A percentile compares a stretch with the other conserved stretches of the same genome.
Evolutionary conservation across 2,797 vertebrate genomes (phyloP).

Genomic region (Intellagama lesueurii): DNA sequence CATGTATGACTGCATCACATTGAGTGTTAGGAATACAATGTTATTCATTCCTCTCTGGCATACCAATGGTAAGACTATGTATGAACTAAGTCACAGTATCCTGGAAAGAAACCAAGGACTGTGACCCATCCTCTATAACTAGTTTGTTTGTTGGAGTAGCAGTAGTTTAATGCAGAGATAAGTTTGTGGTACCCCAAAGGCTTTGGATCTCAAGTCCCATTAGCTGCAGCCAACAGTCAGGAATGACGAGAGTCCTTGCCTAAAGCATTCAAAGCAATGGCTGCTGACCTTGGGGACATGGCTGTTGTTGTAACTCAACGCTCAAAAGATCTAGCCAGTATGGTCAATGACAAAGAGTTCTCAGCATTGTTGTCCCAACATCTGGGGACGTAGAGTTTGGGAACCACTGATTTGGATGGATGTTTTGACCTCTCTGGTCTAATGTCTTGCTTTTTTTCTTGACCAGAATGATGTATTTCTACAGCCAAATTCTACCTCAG

Average conservation of each 20-base stretch:
- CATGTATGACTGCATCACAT: not conserved
- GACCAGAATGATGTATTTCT: slow-evolving; percentile 19
- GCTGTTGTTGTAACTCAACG: too few relatives aligned
- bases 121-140: slow-evolving; percentile 3
- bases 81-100: not conserved
- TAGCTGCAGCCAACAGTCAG: too few relatives aligned
- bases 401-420: not conserved
- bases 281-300: too few relatives aligned
- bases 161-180: not conserved
- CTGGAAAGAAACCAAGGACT: not conserved
- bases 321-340: too few relatives aligned
- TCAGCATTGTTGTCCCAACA: not conserved
- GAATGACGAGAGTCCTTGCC: not conserved
- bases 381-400: not conserved
- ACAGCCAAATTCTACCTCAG: slow-evolving; percentile 66
- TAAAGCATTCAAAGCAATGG: not conserved
- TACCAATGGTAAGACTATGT: not conserved
- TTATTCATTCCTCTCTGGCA: not conserved
- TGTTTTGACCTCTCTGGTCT: not conserved
- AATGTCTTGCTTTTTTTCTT: slow-evolving; percentile 16
- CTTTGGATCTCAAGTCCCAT: not conserved
- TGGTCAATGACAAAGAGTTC: too few relatives aligned
- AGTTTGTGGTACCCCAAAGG: not conserved
- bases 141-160: slow-evolving; percentile 7
- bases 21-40: not conserved